Evolutionary conservation across 1,140 invertebrate genomes (phyloP), one percentile per base, ranked within the genome.

Genomic region (Drosophila tani): DNA sequence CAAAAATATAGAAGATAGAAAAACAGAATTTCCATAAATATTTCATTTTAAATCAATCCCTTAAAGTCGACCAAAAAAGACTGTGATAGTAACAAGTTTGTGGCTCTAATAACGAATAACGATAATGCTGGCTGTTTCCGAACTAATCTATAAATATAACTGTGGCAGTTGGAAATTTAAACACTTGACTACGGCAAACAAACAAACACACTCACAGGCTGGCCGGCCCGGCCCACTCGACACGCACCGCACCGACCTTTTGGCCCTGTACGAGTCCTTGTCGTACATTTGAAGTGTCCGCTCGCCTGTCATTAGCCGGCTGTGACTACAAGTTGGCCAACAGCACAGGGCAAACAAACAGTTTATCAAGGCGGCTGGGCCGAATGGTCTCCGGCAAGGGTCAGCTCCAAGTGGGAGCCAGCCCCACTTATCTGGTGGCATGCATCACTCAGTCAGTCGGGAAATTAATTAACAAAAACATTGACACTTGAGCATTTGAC

Each of bases 401-500:
- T 78, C 74, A 78, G 76, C 53, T 24, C 24, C 45, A 19, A 60
- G 43, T 68, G 21, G 57, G 41, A 46, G 55, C 27, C 41, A 46
- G 49, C 21, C 29, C 56, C 74, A 68, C 64, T 84, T 88, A 88
- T 88, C 85, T 81, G 67, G 65, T 90, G 78, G 84, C 84, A 90
- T 90, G 84, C 85, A 90, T 90, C 85, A 88, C 77, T 83, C 80
- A 88, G 77, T 75, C 55, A 68, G 67, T 75, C 78, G 85, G 75
- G 84, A 88, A 88, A 88, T 88, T 88, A 88, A 88, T 88, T 88
- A 88, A 88, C 85, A 88, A 82, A 81, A 88, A 85, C 85, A 88
- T 88, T 88, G 85, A 90, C 85, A 88, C 85, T 90, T 82, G 85
- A 88, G 80, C 78, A 82, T 85, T 88, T 81, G 79, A 81, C 85